Evolutionary conservation across 2,888 invertebrate genomes (phyloP), one percentile per base, ranked within the genome.

Genomic region (Ophion ellenae): DNA sequence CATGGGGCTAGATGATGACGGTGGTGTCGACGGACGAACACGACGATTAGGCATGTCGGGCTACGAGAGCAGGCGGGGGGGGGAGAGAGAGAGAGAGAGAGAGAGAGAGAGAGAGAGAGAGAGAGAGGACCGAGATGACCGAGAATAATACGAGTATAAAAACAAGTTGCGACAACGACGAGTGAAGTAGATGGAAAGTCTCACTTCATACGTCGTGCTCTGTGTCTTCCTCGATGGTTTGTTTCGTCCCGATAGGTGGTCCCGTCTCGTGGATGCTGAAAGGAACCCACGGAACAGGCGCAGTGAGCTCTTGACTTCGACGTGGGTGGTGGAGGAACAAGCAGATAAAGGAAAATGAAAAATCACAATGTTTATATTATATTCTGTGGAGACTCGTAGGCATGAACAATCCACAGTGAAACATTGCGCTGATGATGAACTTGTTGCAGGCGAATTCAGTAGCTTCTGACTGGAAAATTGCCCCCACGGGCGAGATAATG

Each of bases 1-100:
- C 36, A 77, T 86, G 86, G 86, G 85, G 75, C 53, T 80, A 73
- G 64, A 20, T 63, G 28, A 66, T 40, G 70, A 61, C 40, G 74
- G 28, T 67, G 36, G 79, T 82, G 90, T 70, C 84, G 90, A 90
- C 88, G 85, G 90, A 90, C 89, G 89, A 81, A 87, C 88, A 89
- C 90, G 90, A 88, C 89, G 90, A 90, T 90, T 90, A 90, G 89
- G 85, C 86, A 79, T 85, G 86, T 81, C 83, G 84, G 63, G 80
- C 36, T 64, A 28, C 36, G 71, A 77, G 77, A 64, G 84, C 45
- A 77, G 61, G 64, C 69, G 57, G 70, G 63, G 67, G 47, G 7
- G 40, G n/a, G 20, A 40, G 40, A 36, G 47, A 17, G 57, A n/a
- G n/a, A 36, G 24, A 66, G 76, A 40, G 45, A 63, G 24, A 28